A percentile compares a stretch with the other conserved stretches of the same genome.
Conservation (phyloP, 1,140 invertebrate species). For the Leptopilina clavipes region DNA sequence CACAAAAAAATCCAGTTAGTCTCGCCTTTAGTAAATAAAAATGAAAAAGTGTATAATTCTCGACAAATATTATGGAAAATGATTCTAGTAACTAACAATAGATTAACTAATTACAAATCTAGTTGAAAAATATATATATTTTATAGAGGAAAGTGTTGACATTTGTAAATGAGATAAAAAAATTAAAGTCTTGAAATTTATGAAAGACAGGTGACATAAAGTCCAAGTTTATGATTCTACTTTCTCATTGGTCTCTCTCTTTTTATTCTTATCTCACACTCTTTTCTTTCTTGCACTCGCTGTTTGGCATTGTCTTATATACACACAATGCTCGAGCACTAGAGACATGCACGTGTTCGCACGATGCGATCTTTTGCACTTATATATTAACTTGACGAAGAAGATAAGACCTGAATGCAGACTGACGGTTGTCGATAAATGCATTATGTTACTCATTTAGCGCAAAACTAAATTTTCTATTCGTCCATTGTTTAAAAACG, state of each 20-base stretch:
- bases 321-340: constrained; percentile 43
- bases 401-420: constrained; percentile 40
- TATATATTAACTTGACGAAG: constrained; percentile 37
- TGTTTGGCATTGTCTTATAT: not conserved
- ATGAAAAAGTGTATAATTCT: no score
- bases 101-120: no score
- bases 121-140: no score
- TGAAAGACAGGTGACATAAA: constrained; percentile 1
- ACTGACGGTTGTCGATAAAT: constrained; percentile 41
- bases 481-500: not conserved
- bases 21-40: constrained; percentile 1
- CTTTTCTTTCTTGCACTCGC: not conserved
- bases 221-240: constrained; percentile 6
- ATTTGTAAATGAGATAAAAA: no score
- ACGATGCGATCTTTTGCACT: constrained; percentile 57
- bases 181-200: no score
- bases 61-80: no score
- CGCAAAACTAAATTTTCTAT: not conserved
- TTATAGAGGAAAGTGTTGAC: no score
- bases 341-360: constrained; percentile 62
- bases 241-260: constrained; percentile 19
- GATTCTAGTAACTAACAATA: no score
- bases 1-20: constrained; percentile 23
- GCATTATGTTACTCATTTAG: constrained; percentile 16
- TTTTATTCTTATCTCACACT: not conserved